Conservation (phyloP, 2,113 vertebrate species). For the Petrocephalus microphthalmus region DNA sequence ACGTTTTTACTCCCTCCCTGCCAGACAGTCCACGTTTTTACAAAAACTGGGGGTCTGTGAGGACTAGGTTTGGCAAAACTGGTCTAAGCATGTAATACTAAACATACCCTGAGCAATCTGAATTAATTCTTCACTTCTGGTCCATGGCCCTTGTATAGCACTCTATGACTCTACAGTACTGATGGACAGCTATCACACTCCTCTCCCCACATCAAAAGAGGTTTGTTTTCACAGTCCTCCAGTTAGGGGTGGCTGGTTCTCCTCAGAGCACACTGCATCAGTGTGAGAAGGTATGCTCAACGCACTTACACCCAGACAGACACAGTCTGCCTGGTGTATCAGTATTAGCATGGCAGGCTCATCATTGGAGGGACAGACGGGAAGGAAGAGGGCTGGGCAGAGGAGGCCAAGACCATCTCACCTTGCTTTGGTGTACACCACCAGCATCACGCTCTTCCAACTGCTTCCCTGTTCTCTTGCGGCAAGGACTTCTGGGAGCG, state of each 20-base stretch:
- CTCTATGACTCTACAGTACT: background rate
- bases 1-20: background rate
- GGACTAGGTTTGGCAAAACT: background rate
- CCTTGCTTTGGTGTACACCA: constrained; percentile 13
- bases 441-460: constrained; percentile 8
- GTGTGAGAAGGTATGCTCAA: constrained; percentile 32
- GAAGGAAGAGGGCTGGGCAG: background rate
- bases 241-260: constrained; percentile 14
- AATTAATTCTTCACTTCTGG: background rate
- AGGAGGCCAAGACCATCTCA: background rate
- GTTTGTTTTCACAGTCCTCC: background rate
- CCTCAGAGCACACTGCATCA: constrained; percentile 35
- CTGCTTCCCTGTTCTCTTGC: constrained; percentile 17
- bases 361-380: constrained; percentile 37
- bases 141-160: background rate
- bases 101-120: background rate
- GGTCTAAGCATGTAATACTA: background rate
- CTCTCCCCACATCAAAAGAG: background rate
- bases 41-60: background rate
- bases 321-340: constrained; percentile 35
- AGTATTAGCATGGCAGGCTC: constrained; percentile 49
- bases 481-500: background rate
- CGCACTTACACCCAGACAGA: constrained; percentile 39
- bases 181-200: background rate
- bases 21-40: background rate